A percentile compares a stretch with the other conserved stretches of the same genome.
phyloP scores from a whole-genome alignment of 2,888 invertebrate genomes.

The Tholera decimalis region DNA sequence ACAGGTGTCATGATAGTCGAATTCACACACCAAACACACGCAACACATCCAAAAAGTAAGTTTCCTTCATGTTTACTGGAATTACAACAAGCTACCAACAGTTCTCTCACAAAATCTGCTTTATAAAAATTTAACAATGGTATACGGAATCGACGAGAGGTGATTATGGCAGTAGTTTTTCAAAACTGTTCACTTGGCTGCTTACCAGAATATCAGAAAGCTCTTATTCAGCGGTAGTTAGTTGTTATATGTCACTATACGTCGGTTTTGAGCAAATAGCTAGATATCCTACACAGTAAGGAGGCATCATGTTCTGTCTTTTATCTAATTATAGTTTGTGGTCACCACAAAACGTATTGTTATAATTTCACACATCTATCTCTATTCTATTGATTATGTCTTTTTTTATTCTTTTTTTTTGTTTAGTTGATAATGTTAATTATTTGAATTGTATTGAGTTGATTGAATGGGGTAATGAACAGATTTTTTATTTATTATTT shows the following conservation, averaged over 20 bases:
- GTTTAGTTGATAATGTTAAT: too few species aligned
- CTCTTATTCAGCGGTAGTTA: slow-evolving; percentile 1
- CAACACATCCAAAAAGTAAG: background rate
- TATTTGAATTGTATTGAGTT: too few species aligned
- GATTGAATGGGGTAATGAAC: too few species aligned
- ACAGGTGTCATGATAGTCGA: background rate
- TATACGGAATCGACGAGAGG: background rate
- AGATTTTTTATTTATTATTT: too few species aligned
- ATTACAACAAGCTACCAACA: too few species aligned
- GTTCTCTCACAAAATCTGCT: too few species aligned
- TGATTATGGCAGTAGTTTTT: slow-evolving; percentile 10
- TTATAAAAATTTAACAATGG: background rate
- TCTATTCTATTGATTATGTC: too few species aligned
- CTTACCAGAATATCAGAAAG: slow-evolving; percentile 29
- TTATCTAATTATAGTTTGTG: background rate
- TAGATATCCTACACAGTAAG: too few species aligned
- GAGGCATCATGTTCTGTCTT: background rate
- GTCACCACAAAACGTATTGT: background rate
- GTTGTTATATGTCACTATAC: background rate
- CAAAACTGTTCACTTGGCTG: slow-evolving; percentile 19
- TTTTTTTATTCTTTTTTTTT: too few species aligned
- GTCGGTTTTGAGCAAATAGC: background rate
- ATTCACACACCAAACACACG: too few species aligned
- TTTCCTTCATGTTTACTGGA: too few species aligned
- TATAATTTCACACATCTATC: background rate